Conservation (phyloP, 2,797 vertebrate genomes). For the Poeciliopsis paucimaculata region DNA sequence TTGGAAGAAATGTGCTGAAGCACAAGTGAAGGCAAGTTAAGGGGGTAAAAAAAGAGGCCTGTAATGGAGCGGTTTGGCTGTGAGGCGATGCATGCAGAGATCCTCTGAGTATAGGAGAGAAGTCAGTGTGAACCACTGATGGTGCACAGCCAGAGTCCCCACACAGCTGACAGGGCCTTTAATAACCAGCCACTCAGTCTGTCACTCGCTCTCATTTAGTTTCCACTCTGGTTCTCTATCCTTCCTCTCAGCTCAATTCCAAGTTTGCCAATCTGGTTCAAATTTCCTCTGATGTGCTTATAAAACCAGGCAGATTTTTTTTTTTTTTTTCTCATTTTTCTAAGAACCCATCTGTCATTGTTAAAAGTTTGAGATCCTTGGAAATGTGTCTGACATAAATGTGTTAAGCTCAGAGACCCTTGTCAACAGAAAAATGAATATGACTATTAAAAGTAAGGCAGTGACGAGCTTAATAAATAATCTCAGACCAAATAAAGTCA, state of each 20-base stretch:
- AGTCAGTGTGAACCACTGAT: constrained; percentile 53
- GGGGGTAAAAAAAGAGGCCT: constrained; percentile 14
- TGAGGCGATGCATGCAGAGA: constrained; percentile 33
- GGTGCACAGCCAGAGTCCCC: constrained; percentile 38
- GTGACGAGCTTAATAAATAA: background rate
- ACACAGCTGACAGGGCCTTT: constrained; percentile 40
- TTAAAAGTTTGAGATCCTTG: constrained; percentile 17
- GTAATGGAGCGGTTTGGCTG: constrained; percentile 45
- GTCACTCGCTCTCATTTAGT: constrained; percentile 45
- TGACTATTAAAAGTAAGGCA: constrained; percentile 1
- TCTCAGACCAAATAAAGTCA: background rate
- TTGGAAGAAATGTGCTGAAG: constrained; percentile 15
- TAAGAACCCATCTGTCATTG: constrained; percentile 38
- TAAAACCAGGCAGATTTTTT: constrained; percentile 35
- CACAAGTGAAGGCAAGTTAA: constrained; percentile 9
- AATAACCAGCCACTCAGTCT: constrained; percentile 31
- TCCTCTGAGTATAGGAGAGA: constrained; percentile 26
- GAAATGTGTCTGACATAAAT: constrained; percentile 40
- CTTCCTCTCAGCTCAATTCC: constrained; percentile 24
- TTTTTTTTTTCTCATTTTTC: constrained; percentile 22
- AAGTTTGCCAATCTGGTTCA: constrained; percentile 63
- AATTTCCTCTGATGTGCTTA: constrained; percentile 48
- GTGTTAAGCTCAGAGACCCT: constrained; percentile 20
- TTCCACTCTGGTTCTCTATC: constrained; percentile 36
- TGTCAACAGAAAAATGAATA: constrained; percentile 29